A percentile compares a stretch with the other conserved stretches of the same genome.
Conservation (phyloP, 2,888 invertebrate species). For the Subacronicta megacephala region DNA sequence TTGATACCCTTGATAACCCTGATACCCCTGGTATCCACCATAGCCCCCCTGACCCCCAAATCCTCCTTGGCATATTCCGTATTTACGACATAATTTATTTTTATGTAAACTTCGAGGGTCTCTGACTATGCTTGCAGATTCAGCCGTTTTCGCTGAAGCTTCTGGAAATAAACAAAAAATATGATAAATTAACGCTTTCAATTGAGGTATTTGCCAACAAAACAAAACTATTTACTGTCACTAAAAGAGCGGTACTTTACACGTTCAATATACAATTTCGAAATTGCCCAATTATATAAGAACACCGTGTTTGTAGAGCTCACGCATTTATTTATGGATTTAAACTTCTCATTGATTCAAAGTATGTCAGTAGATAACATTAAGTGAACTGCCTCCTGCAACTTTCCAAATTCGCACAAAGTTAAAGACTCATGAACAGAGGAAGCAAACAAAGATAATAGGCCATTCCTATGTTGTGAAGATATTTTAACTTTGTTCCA, state of each 20-base stretch:
- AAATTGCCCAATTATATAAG: slow-evolving; percentile 40
- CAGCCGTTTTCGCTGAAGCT: slow-evolving; percentile 48
- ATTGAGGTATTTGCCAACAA: no score
- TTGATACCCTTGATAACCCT: slow-evolving; percentile 58
- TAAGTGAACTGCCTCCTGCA: background rate
- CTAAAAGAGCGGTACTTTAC: no score
- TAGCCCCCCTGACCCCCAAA: slow-evolving; percentile 56
- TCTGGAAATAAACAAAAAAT: slow-evolving; percentile 57
- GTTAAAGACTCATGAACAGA: background rate
- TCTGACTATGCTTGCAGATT: slow-evolving; percentile 54
- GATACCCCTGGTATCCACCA: slow-evolving; percentile 61
- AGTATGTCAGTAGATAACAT: slow-evolving; percentile 12
- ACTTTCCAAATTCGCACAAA: slow-evolving; percentile 20
- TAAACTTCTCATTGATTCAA: slow-evolving; percentile 18
- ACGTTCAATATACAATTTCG: slow-evolving; percentile 26
- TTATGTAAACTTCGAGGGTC: slow-evolving; percentile 66
- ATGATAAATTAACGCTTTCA: no score
- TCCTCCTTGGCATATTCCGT: slow-evolving; percentile 72
- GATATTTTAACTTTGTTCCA: no score
- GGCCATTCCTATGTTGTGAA: no score
- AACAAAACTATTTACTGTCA: no score
- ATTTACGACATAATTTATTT: slow-evolving; percentile 72
- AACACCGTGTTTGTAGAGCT: slow-evolving; percentile 25
- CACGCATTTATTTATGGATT: slow-evolving; percentile 41
- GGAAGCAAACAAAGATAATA: background rate